These are phyloP conservation scores for Nephrotoma appendiculata DNA, from an alignment of 2,888 invertebrate genomes.

Conservation along the genomic window DNA sequence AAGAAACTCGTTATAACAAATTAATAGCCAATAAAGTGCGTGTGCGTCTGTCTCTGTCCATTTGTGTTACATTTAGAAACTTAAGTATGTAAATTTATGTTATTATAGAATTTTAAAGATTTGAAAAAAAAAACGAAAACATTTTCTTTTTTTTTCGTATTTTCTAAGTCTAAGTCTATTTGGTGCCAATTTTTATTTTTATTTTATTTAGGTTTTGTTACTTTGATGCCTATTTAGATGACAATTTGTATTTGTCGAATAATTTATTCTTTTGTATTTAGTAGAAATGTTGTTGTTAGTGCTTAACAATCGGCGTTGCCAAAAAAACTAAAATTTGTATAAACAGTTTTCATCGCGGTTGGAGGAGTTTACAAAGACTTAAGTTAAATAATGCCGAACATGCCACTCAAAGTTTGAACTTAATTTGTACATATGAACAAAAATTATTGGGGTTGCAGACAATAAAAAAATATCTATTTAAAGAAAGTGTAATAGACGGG, in stretches of 20 bases:
- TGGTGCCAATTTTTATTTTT: neutral
- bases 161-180: neutral
- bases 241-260: slow-evolving; percentile 2
- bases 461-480: neutral
- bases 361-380: neutral
- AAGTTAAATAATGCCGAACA: neutral
- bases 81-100: neutral
- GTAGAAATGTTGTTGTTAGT: neutral
- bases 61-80: neutral
- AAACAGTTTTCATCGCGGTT: neutral
- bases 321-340: neutral
- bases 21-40: neutral
- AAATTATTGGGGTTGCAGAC: neutral
- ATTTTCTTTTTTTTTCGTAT: neutral
- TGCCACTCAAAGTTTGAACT: neutral
- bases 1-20: neutral
- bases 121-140: neutral
- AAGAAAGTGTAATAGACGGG: neutral
- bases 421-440: neutral
- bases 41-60: neutral
- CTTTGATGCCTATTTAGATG: slow-evolving; percentile 7
- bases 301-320: neutral
- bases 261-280: neutral
- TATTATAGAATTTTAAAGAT: neutral
- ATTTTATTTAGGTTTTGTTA: neutral